Evolutionary conservation across 2,113 vertebrate species (phyloP).

Genomic region (Genyomyrus donnyi): DNA sequence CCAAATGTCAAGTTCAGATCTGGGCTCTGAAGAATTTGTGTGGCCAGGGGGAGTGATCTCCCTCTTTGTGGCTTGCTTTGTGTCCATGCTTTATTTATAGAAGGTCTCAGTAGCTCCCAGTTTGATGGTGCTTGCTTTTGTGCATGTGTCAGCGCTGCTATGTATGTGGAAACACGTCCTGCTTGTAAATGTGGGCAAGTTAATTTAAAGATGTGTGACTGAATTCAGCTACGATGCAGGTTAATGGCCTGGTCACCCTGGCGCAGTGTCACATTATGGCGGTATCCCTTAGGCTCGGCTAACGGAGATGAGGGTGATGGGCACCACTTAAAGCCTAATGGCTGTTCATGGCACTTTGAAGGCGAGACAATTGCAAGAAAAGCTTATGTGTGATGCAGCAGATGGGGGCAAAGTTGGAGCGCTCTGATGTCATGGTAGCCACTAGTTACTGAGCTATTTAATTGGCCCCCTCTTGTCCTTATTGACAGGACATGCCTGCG

Average conservation of each 20-base stretch:
- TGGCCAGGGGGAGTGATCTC: neutral
- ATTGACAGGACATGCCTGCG: neutral
- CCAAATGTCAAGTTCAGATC: conserved; percentile 18
- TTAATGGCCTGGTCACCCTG: neutral
- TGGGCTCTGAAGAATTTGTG: conserved; percentile 15
- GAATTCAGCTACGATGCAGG: neutral
- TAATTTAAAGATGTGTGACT: neutral
- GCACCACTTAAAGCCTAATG: conserved; percentile 24
- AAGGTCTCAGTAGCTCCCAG: neutral
- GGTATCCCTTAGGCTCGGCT: neutral
- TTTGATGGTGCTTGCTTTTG: conserved; percentile 13
- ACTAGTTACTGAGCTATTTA: conserved; percentile 13
- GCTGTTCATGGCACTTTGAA: conserved; percentile 7
- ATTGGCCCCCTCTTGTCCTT: neutral
- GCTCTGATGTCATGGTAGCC: neutral
- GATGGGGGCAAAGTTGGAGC: neutral
- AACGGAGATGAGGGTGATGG: conserved; percentile 16
- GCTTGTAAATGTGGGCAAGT: neutral
- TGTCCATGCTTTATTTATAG: conserved; percentile 39
- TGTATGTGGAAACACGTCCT: conserved; percentile 15
- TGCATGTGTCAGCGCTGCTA: conserved; percentile 13
- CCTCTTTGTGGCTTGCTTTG: conserved; percentile 24
- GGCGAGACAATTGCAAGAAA: conserved; percentile 25
- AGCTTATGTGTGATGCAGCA: neutral
- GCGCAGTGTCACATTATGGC: neutral